Evolutionary conservation across 2,797 vertebrate species (phyloP), one percentile per base, ranked within the genome.

Genomic region (Pipistrellus pygmaeus): DNA sequence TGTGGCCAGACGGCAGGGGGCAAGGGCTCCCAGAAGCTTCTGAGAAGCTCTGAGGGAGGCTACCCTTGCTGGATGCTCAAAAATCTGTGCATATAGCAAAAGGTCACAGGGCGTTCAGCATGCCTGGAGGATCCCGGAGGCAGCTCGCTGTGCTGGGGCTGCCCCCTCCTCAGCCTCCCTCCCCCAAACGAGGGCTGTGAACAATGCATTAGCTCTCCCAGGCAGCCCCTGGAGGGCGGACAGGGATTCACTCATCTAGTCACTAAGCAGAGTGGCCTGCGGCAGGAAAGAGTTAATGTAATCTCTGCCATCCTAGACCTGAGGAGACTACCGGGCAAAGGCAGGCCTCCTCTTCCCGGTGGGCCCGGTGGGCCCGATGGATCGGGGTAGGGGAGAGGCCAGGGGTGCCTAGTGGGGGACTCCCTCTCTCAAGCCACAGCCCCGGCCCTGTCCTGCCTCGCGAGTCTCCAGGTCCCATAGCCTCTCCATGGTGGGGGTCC

Each of bases 351-450:
- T 85, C 81, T 91, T 57, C 53, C 38, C n/a, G 32, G 21, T 25
- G 55, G 77, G 35, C 86, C 95, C 82, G 20, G 21, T 25, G 55
- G 77, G 35, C 86, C 95, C 82, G 20, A n/a, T n/a, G n/a, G n/a
- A 51, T 51, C 10, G 82, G 41, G 91, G 20, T 35, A 46, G 57
- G 71, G 84, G 64, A 72, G 32, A 93, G 4, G 64, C 57, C 80
- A 71, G 85, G 76, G 64, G 13, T 35, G 15, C 81, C 88, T 84
- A 30, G 35, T 7, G 44, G 83, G 75, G 78, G 72, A 77, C 5
- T 41, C 83, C 85, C 71, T 92, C 66, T 66, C 88, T 88, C 38
- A 21, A 72, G 80, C 75, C 84, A 76, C 7, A 85, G 78, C 69
- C 62, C 73, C 81, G 85, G 62, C 69, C 81, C 62, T 46, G 3